phyloP scores from a whole-genome alignment of 1,140 invertebrate genomes.

The Drosophila kikkawai region DNA sequence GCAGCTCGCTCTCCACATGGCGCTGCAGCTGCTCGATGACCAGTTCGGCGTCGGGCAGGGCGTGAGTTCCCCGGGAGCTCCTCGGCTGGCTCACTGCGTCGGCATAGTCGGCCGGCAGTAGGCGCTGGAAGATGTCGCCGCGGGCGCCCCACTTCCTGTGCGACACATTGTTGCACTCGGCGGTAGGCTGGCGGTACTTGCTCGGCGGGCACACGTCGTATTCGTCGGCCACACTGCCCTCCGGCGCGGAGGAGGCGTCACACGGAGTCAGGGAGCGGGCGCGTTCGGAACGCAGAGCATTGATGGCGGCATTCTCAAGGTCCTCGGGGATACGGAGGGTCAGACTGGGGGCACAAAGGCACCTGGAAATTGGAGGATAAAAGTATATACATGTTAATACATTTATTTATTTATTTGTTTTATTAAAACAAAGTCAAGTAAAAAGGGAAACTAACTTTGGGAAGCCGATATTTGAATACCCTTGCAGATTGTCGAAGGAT shows the following conservation, averaged over 20 bases:
- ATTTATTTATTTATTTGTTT: too few relatives aligned
- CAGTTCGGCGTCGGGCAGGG: conserved; percentile 86
- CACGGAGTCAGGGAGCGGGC: conserved; percentile 69
- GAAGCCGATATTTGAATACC: too few relatives aligned
- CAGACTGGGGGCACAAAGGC: conserved; percentile 59
- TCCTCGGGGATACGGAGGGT: conserved; percentile 77
- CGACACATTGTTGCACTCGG: conserved; percentile 97
- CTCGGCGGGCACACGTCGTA: conserved; percentile 88
- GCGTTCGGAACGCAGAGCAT: conserved; percentile 69
- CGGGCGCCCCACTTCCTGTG: conserved; percentile 95
- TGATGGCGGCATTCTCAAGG: conserved; percentile 69
- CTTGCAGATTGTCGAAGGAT: too few relatives aligned
- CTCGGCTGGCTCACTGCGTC: conserved; percentile 91
- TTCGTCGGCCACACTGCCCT: conserved; percentile 51
- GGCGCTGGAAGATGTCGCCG: conserved; percentile 92
- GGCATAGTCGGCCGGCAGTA: conserved; percentile 92
- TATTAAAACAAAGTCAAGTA: too few relatives aligned
- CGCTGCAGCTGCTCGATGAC: conserved; percentile 73
- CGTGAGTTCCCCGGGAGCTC: conserved; percentile 85
- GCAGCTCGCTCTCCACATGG: conserved; percentile 74
- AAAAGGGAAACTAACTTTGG: too few relatives aligned
- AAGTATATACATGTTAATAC: background rate
- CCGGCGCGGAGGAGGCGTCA: conserved; percentile 18
- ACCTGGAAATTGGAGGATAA: conserved; percentile 39
- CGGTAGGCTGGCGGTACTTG: conserved; percentile 93